phyloP scores from a whole-genome alignment of 2,888 invertebrate species.

The Bellardia bayeri region DNA sequence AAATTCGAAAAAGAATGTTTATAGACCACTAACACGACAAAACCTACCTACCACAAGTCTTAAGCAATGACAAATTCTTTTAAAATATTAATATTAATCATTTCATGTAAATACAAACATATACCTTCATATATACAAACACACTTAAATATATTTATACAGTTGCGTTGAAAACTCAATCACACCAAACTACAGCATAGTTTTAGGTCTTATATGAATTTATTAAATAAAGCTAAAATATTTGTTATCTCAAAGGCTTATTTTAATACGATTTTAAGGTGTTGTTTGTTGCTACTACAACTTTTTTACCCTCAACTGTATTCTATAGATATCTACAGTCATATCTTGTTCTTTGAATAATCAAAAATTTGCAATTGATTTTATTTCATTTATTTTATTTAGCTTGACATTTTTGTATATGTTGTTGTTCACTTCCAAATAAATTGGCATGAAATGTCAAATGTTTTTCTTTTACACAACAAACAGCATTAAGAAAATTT shows the following conservation, averaged over 20 bases:
- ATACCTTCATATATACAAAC: too few species aligned
- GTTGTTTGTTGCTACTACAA: background rate
- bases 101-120: background rate
- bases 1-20: background rate
- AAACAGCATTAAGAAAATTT: background rate
- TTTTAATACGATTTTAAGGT: too few species aligned
- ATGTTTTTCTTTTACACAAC: background rate
- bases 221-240: too few species aligned
- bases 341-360: background rate
- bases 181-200: too few species aligned
- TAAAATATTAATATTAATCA: background rate
- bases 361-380: constrained; percentile 1
- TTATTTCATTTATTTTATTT: background rate
- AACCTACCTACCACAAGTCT: constrained; percentile 22
- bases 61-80: constrained; percentile 1
- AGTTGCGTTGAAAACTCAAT: too few species aligned
- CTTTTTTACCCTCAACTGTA: background rate
- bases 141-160: background rate
- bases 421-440: constrained; percentile 14
- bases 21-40: background rate
- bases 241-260: too few species aligned
- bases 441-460: constrained; percentile 48
- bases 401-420: background rate
- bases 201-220: too few species aligned
- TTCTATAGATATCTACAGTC: background rate